Evolutionary conservation across 2,797 vertebrate genomes (phyloP), one percentile per base, ranked within the genome.

Genomic region (Pogoniulus pusillus): DNA sequence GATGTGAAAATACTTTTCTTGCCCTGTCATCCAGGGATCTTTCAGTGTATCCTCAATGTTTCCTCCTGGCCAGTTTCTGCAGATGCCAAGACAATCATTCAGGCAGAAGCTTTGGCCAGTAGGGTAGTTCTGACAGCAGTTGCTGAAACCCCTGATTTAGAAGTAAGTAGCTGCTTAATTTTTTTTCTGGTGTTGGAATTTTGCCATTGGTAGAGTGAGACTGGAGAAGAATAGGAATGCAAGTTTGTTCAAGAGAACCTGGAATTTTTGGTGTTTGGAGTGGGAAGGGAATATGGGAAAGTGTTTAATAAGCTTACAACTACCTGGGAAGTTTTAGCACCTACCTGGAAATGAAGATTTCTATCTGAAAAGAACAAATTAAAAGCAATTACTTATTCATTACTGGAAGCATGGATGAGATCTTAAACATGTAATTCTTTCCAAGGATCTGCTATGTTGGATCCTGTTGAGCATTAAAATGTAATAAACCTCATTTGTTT

Each of bases 1-100:
- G 98, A 99, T 41, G 97, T 99, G 97, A 99, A 99, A 97, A 96
- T 99, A 76, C 96, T 99, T 91, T 98, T 99, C 81, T 96, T 99
- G 62, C 98, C 99, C 20, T 98, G 98, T 8, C 95, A 93, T 87
- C 85, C 98, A 12, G 99, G 99, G 5, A 96, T 99, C 94, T 99
- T 99, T 96, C 98, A 98, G 93, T 99, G 98, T 90, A 95, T 98
- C 37, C 97, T 99, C 77, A 98, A 97, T 93, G 97, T 99, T 88
- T 98, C 98, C 24, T 99, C 99, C n/a, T 99, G 98, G 98, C 98
- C 98, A 1, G 98, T 98, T 24, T 98, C 98, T 57, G 98, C 98
- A n/a, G 98, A 99, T 83, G 75, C 97, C 0, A 98, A 98, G 77
- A 96, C 97, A 20, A 88, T 98, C 7, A 85, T 97, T 47, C 98